Evolutionary conservation across 2,888 invertebrate genomes (phyloP), one percentile per base, ranked within the genome.

Genomic region (Parthenolecanium corni): DNA sequence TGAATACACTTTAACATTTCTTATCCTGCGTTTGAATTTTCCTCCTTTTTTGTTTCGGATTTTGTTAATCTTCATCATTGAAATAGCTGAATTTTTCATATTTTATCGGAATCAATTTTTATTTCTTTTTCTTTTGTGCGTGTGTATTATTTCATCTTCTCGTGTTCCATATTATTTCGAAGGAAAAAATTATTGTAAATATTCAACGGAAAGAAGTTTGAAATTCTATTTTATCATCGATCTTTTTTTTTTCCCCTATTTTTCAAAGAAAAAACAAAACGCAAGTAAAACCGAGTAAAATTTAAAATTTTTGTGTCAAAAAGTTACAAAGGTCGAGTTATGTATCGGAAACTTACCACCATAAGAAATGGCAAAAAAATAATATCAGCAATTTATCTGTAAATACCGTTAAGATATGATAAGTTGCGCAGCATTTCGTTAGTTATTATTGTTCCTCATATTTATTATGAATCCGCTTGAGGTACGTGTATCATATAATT

Each of bases 401-500:
- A 57, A 31, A 57, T 21, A 44, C 44, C 25, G 44, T 46, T 57
- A 57, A 57, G 57, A 57, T 57, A 54, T 57, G 44, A 42, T 44
- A 44, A 16, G 44, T 42, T 47, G 25, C 31, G 31, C 57, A 57
- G 57, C 57, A 57, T 57, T 57, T 57, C 31, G 31, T 57, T 57
- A 57, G 57, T 46, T 57, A 31, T n/a, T 57, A 57, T 57, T 46
- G 57, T 57, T 57, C 57, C 57, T 57, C 25, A 57, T 57, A 57
- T 57, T 57, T 24, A 31, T 57, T 57, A 46, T 14, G 44, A 57
- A 57, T 57, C 57, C 36, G 57, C 57, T 57, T 57, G 46, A 57
- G 57, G 44, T 57, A 57, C 57, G 57, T 57, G 57, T 57, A 57
- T 57, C 57, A 57, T 57, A 57, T 57, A 57, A 46, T 57, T 57